Base-by-base conservation (phyloP, 1,140 invertebrate genomes). In the Anoplophora glabripennis region DNA sequence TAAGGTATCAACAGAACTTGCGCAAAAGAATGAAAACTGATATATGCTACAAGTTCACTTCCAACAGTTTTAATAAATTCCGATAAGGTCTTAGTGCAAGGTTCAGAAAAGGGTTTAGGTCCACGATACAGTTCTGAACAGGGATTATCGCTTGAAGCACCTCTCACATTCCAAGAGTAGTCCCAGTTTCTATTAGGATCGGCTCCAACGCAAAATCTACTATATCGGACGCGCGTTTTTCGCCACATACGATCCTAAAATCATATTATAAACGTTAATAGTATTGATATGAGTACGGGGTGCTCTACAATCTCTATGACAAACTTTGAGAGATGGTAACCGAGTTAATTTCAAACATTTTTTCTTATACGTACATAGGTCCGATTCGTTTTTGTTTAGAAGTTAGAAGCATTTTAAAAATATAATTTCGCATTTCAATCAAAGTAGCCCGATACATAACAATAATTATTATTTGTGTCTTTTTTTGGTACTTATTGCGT, bases 101-200 rank as follows among this genome's bases (percentile, higher is more conserved):
- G 77, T 72, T 94, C 92, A 0, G 90, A 93, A 66, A 89, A 89
- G 0, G 88, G 75, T 0, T 54, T 53, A 0, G 81, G 76, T 28
- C 93, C 92, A 35, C 85, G 82, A 67, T 83, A 93, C 0, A 81
- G 86, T 11, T 90, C 86, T 0, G 76, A 71, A 70, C 92, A 94
- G 1, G 88, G 83, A 59, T 84, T 77, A 2, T 61, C 75, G 52
- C 84, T 88, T 1, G 86, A 80, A 12, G 89, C 89, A 34, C 79
- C 75, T 4, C 78, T 62, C 5, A 5, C 5, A 69, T 80, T 84
- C 86, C 86, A 90, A 63, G 85, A 83, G 72, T 83, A 87, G 21
- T 75, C 82, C 83, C 86, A 91, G 68, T 91, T 91, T 36, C 89
- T 79, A 69, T 90, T 91, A 0, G 85, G 83, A 71, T 91, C 89